phyloP scores from a whole-genome alignment of 2,113 vertebrate species.

The Upupa epops region DNA sequence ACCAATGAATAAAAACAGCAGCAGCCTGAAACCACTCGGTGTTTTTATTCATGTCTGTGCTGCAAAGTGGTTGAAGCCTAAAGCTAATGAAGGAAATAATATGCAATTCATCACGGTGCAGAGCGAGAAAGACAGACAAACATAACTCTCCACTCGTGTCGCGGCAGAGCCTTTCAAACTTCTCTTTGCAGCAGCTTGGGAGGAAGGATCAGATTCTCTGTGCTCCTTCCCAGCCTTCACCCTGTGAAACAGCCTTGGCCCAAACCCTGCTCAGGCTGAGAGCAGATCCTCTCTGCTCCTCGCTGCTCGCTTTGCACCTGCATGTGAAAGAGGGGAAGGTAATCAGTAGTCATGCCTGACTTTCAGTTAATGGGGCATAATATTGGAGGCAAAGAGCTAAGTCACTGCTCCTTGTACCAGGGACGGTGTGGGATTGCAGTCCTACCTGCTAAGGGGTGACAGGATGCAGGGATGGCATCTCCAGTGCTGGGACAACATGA shows the following conservation, averaged over 20 bases:
- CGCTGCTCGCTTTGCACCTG: not conserved
- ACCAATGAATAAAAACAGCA: constrained; percentile 54
- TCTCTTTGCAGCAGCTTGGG: constrained; percentile 26
- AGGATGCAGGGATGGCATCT: rapidly evolving
- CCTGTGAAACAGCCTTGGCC: not conserved
- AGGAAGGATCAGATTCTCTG: not conserved
- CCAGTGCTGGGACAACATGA: not conserved
- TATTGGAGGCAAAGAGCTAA: constrained; percentile 14
- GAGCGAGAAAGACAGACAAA: constrained; percentile 36
- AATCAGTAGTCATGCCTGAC: constrained; percentile 51
- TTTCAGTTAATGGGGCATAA: constrained; percentile 63
- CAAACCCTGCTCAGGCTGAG: not conserved
- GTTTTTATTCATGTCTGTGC: constrained; percentile 54
- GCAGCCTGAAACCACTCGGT: constrained; percentile 20
- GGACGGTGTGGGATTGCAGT: not conserved
- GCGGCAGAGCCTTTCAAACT: constrained; percentile 57
- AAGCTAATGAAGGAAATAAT: constrained; percentile 71
- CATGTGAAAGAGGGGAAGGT: constrained; percentile 56
- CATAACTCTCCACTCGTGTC: constrained; percentile 61
- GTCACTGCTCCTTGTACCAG: not conserved
- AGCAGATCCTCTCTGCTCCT: constrained; percentile 31
- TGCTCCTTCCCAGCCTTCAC: constrained; percentile 37
- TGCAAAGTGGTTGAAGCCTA: constrained; percentile 54
- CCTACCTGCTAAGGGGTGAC: not conserved
- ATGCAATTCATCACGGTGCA: constrained; percentile 67